A percentile compares a stretch with the other conserved stretches of the same genome.
Evolutionary conservation across 2,113 vertebrate genomes (phyloP).

Genomic region (Hirundichthys speculiger): DNA sequence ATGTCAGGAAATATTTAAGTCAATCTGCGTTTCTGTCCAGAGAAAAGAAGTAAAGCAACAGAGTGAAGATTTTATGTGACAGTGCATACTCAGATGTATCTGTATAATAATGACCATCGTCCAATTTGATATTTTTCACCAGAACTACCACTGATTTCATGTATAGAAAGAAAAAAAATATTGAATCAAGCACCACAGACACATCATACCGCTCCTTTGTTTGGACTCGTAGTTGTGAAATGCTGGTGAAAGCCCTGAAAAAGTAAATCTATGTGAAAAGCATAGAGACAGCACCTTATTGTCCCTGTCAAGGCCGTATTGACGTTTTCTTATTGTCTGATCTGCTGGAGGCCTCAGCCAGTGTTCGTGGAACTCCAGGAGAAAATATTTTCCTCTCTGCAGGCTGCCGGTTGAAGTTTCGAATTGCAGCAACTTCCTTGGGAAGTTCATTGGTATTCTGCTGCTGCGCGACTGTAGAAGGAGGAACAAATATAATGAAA

Average conservation of each 20-base stretch:
- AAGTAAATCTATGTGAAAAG: background rate
- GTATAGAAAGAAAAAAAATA: too few species aligned
- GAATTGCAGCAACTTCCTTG: conserved; percentile 23
- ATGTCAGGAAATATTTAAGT: too few species aligned
- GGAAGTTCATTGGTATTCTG: conserved; percentile 54
- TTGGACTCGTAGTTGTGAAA: too few species aligned
- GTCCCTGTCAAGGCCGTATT: conserved; percentile 5
- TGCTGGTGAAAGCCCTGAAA: background rate
- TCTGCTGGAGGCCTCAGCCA: conserved; percentile 26
- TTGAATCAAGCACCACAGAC: too few species aligned
- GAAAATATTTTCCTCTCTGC: conserved; percentile 32
- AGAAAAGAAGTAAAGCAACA: too few species aligned
- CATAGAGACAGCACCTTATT: conserved; percentile 26
- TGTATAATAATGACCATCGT: too few species aligned
- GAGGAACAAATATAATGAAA: conserved; percentile 38
- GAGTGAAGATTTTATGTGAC: too few species aligned
- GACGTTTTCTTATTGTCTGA: conserved; percentile 33
- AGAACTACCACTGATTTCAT: too few species aligned
- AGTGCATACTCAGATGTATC: too few species aligned
- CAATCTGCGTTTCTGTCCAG: too few species aligned
- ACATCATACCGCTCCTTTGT: too few species aligned
- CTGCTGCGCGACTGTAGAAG: conserved; percentile 10
- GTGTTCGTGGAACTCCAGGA: conserved; percentile 16
- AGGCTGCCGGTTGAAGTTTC: conserved; percentile 24
- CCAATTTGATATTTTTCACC: too few species aligned